phyloP scores from a whole-genome alignment of 2,888 invertebrate species.

The Crossocerus cetratus region DNA sequence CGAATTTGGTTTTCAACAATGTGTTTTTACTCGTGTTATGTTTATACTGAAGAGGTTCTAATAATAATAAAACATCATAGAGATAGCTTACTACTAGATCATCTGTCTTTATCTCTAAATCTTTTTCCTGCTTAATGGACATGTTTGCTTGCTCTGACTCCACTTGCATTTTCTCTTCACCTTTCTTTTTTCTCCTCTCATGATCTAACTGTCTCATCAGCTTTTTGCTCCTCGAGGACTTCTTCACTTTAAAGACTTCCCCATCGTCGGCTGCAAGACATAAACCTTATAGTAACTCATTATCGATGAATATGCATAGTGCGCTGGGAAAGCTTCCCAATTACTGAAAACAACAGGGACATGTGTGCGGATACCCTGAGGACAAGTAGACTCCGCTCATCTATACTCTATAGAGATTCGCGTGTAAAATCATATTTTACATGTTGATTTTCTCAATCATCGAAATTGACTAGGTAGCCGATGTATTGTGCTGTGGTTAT shows the following conservation, averaged over 20 bases:
- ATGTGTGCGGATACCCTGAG: no score
- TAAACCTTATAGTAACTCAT: conserved; percentile 8
- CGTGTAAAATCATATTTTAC: no score
- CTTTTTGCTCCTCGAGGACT: conserved; percentile 95
- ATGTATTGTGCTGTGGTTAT: no score
- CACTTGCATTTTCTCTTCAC: conserved; percentile 77
- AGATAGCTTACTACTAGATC: conserved; percentile 82
- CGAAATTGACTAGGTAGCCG: no score
- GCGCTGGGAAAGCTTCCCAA: neutral
- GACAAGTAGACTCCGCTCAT: no score
- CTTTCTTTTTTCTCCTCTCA: conserved; percentile 83
- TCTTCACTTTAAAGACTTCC: conserved; percentile 96
- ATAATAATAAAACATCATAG: conserved; percentile 75
- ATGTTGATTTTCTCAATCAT: no score
- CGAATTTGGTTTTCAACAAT: conserved; percentile 16
- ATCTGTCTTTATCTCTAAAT: conserved; percentile 84
- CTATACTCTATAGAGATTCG: no score
- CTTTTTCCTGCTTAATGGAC: conserved; percentile 78
- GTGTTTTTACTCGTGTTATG: conserved; percentile 6
- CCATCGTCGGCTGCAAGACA: conserved; percentile 84
- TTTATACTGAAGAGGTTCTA: conserved; percentile 58
- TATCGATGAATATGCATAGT: neutral
- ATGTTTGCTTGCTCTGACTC: conserved; percentile 74
- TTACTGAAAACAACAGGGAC: no score
- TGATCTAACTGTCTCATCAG: conserved; percentile 90